Base-by-base conservation (phyloP, 2,888 invertebrate species). In the Aphelenchoides bicaudatus region DNA sequence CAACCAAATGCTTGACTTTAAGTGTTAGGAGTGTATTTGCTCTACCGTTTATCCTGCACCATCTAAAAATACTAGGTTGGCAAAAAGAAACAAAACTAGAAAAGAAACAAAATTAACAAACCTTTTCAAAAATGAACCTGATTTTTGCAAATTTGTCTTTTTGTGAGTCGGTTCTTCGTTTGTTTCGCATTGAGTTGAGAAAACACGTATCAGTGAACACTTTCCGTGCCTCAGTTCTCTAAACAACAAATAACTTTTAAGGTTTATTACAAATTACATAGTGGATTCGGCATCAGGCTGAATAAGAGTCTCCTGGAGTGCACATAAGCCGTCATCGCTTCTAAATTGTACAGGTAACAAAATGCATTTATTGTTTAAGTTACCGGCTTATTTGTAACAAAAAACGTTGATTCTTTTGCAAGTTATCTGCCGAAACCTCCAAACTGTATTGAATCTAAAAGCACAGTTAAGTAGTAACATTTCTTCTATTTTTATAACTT, bases 141-240 rank as follows among this genome's bases (percentile, higher is more conserved):
- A 21, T 3, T 34, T 51, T 19, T 51, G 31, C 10, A 1, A 46
- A 2, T 38, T 38, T n/a, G 47, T 8, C 52, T 51, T 46, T 30
- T 39, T n/a, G 39, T 38, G 16, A 23, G 39, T 2, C 8, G 43
- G 25, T n/a, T 43, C 21, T 25, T 19, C 16, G 23, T 43, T n/a
- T 25, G 10, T 43, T 25, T 10, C 16, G 21, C 10, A 43, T 43
- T n/a, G 43, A 6, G 16, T 43, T 19, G 43, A 25, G 4, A 34
- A 16, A 34, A 51, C 52, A 21, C 37, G 31, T 1, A 51, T 1
- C 2, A 51, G 21, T 6, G 52, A 51, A 31, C 39, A 38, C 16
- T 28, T 37, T 16, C 52, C 52, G 21, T 51, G 52, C 2, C 52
- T 21, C 19, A 51, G 52, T 8, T 16, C 37, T 37, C 52, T 51